Conservation (phyloP, 2,797 vertebrate genomes). For the Mormyrus hasselquistii region DNA sequence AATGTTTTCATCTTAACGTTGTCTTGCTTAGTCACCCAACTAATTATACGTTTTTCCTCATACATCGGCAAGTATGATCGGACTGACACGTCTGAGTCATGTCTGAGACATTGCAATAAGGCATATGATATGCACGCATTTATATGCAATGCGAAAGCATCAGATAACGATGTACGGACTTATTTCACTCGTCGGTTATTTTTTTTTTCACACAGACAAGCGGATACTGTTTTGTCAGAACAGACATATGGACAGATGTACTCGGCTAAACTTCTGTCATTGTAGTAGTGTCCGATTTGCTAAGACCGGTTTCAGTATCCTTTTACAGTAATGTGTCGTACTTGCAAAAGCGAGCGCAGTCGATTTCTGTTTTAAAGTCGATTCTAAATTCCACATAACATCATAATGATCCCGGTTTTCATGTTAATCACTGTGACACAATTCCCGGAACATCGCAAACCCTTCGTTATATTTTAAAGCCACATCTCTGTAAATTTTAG, state of each 20-base stretch:
- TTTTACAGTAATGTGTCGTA: not conserved
- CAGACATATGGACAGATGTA: not conserved
- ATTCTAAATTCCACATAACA: not conserved
- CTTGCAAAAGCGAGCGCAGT: not conserved
- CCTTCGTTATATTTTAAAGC: not conserved
- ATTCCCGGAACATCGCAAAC: not conserved
- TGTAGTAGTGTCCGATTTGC: not conserved
- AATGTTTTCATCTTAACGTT: not conserved
- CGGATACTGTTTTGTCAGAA: not conserved
- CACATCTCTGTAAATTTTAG: not conserved
- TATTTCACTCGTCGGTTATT: not conserved
- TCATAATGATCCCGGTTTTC: not conserved
- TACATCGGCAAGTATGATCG: not conserved
- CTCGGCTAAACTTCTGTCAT: not conserved
- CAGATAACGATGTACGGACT: not conserved
- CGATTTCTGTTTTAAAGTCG: not conserved
- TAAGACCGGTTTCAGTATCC: not conserved
- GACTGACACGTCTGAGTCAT: constrained; percentile 3
- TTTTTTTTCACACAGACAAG: not conserved
- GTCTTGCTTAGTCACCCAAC: not conserved
- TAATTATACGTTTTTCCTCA: constrained; percentile 4
- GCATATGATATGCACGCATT: not conserved
- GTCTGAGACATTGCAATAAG: not conserved
- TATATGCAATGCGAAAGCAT: not conserved
- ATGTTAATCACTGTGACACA: not conserved